Evolutionary conservation across 2,113 vertebrate species (phyloP).

Genomic region (Clarias gariepinus): DNA sequence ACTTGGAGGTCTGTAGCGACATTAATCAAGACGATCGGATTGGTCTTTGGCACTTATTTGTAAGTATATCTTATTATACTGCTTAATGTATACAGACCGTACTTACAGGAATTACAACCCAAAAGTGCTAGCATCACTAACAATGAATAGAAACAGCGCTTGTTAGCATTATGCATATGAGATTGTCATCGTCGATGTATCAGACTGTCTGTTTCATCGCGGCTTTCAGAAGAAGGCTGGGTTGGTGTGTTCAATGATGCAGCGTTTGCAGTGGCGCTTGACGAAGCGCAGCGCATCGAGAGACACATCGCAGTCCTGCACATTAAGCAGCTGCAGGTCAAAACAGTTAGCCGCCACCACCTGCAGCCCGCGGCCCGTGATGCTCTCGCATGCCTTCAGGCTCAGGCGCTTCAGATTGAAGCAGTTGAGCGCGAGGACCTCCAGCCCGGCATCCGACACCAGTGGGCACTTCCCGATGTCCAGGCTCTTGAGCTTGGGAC

Average conservation of each 20-base stretch:
- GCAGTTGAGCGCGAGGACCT: conserved; percentile 86
- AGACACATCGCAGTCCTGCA: conserved; percentile 87
- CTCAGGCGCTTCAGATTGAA: conserved; percentile 88
- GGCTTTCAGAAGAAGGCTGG: conserved; percentile 84
- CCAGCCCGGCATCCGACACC: conserved; percentile 84
- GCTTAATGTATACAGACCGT: conserved; percentile 22
- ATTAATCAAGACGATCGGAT: neutral
- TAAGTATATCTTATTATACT: neutral
- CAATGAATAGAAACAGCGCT: conserved; percentile 16
- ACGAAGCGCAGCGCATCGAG: conserved; percentile 86
- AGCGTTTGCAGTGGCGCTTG: conserved; percentile 86
- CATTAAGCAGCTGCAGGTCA: conserved; percentile 86
- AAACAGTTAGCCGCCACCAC: conserved; percentile 89
- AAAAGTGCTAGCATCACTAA: conserved; percentile 27
- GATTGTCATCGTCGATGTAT: neutral
- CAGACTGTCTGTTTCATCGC: neutral
- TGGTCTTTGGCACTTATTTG: neutral
- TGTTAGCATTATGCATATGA: conserved; percentile 9
- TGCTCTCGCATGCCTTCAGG: conserved; percentile 86
- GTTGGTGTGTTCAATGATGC: conserved; percentile 89
- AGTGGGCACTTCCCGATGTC: conserved; percentile 88
- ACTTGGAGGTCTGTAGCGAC: neutral
- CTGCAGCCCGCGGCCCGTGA: conserved; percentile 84
- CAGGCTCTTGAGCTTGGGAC: conserved; percentile 84
- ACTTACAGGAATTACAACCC: neutral